Evolutionary conservation across 2,888 invertebrate genomes (phyloP), one percentile per base, ranked within the genome.

Genomic region (Drosophila conformis): DNA sequence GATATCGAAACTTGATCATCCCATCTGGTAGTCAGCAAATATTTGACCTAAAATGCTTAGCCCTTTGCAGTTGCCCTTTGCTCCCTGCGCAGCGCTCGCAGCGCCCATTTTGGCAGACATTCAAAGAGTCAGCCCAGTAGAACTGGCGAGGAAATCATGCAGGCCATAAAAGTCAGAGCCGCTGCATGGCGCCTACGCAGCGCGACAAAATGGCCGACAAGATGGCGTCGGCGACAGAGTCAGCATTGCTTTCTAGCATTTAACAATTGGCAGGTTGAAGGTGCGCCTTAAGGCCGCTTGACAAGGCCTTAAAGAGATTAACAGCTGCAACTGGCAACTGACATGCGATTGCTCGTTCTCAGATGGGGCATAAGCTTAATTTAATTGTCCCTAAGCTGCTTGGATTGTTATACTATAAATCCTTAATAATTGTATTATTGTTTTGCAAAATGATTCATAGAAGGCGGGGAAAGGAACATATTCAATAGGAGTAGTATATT

Each of bases 41-140:
- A 76, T 80, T 80, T 80, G 82, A 78, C 75, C 82, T 68, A 36
- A 49, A 52, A 63, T 67, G 46, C 62, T 54, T 33, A 54, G 57
- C 54, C 64, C 54, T 56, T 63, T 51, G 46, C 18, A 18, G 33
- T 36, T 61, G 48, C 15, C 21, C 49, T 33, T 59, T 48, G 18
- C 60, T 49, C 49, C 13, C 52, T 21, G 29, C 40, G 13, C 27
- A 29, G 65, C 33, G 42, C 51, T 54, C 61, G 56, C 58, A 49
- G 67, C 69, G 79, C 60, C 69, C 86, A 78, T 76, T 89, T 89
- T 87, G 87, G 87, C 87, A 88, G 86, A 48, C 80, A 73, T 74
- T 86, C 87, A 89, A 83, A 73, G 51, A 71, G 78, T 68, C 74
- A 77, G 62, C 49, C 51, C 48, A 67, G 51, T 51, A 66, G 58